These are phyloP conservation scores for Artibeus lituratus DNA, from an alignment of 2,797 vertebrate species.

Conservation along the genomic window DNA sequence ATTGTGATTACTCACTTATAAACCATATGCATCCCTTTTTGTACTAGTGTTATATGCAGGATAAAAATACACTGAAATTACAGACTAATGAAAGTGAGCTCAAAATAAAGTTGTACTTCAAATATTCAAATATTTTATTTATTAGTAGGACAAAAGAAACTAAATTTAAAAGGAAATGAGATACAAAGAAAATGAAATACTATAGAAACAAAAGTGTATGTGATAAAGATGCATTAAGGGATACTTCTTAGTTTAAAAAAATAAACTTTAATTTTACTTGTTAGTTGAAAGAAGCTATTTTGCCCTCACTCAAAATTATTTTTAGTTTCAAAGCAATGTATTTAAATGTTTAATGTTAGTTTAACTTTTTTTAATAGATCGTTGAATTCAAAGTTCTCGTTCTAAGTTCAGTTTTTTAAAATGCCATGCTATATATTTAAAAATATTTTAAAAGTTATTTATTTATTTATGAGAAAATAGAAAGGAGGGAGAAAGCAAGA, in stretches of 20 bases:
- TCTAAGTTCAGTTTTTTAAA: conserved; percentile 15
- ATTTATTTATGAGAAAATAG: too few relatives aligned
- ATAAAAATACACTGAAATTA: neutral
- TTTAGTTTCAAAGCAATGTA: conserved; percentile 15
- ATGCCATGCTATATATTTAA: neutral
- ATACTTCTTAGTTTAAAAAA: neutral
- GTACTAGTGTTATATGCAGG: neutral
- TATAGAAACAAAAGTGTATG: neutral
- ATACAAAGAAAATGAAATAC: neutral
- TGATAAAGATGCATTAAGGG: neutral
- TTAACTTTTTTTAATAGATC: conserved; percentile 1
- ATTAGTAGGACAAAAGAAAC: neutral
- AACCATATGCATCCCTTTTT: neutral
- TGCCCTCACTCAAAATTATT: neutral
- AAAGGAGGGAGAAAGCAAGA: too few relatives aligned
- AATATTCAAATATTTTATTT: neutral
- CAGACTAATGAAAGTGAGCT: neutral
- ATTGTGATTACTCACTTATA: neutral
- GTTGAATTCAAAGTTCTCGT: conserved; percentile 44
- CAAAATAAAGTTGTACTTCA: neutral
- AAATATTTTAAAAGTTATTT: neutral
- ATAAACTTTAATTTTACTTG: conserved; percentile 21
- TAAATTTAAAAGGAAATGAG: neutral
- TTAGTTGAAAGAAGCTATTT: neutral
- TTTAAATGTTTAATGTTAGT: neutral